phyloP scores from a whole-genome alignment of 2,888 invertebrate genomes.

The Allophyes oxyacanthae region DNA sequence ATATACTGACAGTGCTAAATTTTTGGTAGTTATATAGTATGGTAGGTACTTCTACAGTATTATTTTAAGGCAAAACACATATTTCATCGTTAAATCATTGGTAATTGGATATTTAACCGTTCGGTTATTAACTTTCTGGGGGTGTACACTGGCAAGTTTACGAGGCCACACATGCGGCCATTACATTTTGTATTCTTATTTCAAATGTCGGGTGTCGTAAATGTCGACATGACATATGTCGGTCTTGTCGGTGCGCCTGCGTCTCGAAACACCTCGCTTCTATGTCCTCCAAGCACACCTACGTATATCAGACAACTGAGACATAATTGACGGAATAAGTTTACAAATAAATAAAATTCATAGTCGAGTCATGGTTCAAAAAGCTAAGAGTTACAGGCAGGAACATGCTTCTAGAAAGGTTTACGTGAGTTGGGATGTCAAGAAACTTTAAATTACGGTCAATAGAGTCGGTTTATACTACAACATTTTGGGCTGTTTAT shows the following conservation, averaged over 20 bases:
- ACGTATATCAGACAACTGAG: slow-evolving; percentile 28
- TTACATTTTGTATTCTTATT: slow-evolving; percentile 74
- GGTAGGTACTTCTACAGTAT: too few species aligned
- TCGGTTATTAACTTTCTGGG: slow-evolving; percentile 42
- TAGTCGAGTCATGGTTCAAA: slow-evolving; percentile 2
- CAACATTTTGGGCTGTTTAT: too few species aligned
- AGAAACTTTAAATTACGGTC: too few species aligned
- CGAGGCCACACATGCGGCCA: slow-evolving; percentile 78
- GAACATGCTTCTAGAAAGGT: neutral
- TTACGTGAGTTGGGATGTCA: too few species aligned
- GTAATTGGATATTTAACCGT: slow-evolving; percentile 30
- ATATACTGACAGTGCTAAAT: too few species aligned
- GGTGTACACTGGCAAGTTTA: slow-evolving; percentile 60
- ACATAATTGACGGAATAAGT: slow-evolving; percentile 36
- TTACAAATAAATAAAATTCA: neutral
- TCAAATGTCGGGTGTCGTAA: slow-evolving; percentile 78
- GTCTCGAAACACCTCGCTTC: slow-evolving; percentile 31
- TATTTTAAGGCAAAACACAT: too few species aligned
- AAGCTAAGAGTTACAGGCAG: slow-evolving; percentile 2
- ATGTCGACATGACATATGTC: slow-evolving; percentile 76
- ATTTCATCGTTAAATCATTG: too few species aligned
- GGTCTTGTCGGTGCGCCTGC: slow-evolving; percentile 32
- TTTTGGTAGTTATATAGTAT: too few species aligned
- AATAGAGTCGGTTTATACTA: too few species aligned
- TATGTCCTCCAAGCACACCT: slow-evolving; percentile 28